Evolutionary conservation across 2,888 invertebrate species (phyloP), one percentile per base, ranked within the genome.

Genomic region (Dicranocentrus wangi): DNA sequence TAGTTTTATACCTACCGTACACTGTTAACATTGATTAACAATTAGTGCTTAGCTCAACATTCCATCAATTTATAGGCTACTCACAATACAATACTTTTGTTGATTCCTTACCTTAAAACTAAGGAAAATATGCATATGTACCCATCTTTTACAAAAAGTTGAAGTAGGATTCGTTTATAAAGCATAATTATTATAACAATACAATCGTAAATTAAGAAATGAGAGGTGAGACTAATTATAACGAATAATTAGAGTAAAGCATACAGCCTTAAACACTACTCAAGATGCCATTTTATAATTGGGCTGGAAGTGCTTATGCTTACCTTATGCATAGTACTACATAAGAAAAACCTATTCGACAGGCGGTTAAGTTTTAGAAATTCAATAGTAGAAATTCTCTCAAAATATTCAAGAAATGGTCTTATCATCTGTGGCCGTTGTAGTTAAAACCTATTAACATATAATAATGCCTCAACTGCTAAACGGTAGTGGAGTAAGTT

Each of bases 1-100:
- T 32, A n/a, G n/a, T 55, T 58, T 63, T 68, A 25, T 65, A 19
- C 25, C 42, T 78, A 78, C 39, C 47, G 43, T 78, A 78, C 79
- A 79, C 55, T 63, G 79, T 79, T 79, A 71, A 77, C 55, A 60
- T 55, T 60, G 28, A 47, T 69, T 75, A 55, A 68, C 19, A 28
- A 51, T 68, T 51, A 51, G 47, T 51, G 23, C 51, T 71, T 79
- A 71, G 65, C 66, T 71, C 79, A 71, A 61, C 55, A 71, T 21
- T 71, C 27, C 28, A 65, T 42, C n/a, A 43, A 61, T 28, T 70
- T 23, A 43, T 71, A 79, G 8, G 47, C 58, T 79, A 79, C 66
- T 79, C 63, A 65, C 71, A 78, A 79, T 55, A 70, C 78, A 78
- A 70, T 78, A 71, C 79, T 79, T 65, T 43, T 58, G 25, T 70